Percentiles rank a stretch among this genome's conserved stretches.
Conservation (phyloP, 1,140 invertebrate genomes). For the Parasteatoda tepidariorum region DNA sequence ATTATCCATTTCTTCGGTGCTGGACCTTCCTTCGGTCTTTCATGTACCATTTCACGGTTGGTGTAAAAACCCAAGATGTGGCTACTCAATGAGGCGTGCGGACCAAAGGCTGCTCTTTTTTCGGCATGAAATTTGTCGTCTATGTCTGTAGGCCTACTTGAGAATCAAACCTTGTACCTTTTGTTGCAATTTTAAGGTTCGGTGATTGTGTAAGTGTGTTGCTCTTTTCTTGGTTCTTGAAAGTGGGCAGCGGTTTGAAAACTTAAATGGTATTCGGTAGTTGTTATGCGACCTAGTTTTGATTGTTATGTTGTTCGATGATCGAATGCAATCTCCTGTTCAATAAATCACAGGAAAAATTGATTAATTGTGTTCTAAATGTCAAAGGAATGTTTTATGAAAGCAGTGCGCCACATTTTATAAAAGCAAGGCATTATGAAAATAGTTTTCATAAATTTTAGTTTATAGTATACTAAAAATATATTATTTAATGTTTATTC, state of each 20-base stretch:
- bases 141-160: not conserved
- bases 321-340: too few species aligned
- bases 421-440: too few species aligned
- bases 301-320: too few species aligned
- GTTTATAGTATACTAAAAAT: too few species aligned
- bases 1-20: not conserved
- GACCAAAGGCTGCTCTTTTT: conserved; percentile 15
- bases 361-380: not conserved
- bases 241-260: not conserved
- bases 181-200: conserved; percentile 44
- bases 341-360: not conserved
- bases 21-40: conserved; percentile 31
- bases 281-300: not conserved
- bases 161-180: not conserved
- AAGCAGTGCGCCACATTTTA: too few species aligned
- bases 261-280: not conserved
- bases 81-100: conserved; percentile 19
- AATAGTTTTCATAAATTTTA: too few species aligned
- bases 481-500: too few species aligned
- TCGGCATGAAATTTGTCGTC: not conserved
- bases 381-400: too few species aligned
- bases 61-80: not conserved
- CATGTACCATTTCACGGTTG: conserved; percentile 16
- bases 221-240: conserved; percentile 2
- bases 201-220: conserved; percentile 12